Conservation (phyloP, 2,113 vertebrate species). For the Hippocampus guttulatus region DNA sequence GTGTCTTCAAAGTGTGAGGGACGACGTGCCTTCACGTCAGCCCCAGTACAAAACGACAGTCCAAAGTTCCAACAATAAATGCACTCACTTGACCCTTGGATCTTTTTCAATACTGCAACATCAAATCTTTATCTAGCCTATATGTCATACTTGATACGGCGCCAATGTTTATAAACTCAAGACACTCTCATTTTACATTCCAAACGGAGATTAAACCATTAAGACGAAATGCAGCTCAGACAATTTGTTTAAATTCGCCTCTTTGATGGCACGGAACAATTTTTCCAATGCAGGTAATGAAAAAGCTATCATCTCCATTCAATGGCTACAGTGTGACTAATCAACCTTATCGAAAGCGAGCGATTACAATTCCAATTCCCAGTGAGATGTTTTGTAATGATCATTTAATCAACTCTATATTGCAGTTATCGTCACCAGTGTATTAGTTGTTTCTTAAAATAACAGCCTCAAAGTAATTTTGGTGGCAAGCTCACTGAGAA, state of each 20-base stretch:
- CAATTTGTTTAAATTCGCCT: too few relatives aligned
- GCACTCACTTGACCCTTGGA: conserved; percentile 51
- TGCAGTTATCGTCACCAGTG: background rate
- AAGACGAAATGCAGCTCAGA: background rate
- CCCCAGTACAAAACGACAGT: conserved; percentile 36
- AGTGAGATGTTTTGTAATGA: background rate
- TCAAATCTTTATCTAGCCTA: background rate
- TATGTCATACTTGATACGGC: background rate
- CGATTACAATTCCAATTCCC: background rate
- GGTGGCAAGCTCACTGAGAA: background rate
- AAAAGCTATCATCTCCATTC: background rate
- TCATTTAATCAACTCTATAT: background rate
- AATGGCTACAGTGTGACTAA: background rate
- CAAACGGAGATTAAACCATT: background rate
- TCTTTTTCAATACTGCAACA: conserved; percentile 1
- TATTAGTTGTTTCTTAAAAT: background rate
- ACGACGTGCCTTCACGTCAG: background rate
- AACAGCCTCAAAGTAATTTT: background rate
- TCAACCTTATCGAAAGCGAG: background rate
- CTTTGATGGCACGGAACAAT: background rate
- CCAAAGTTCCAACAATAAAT: conserved; percentile 61
- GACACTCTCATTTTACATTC: background rate
- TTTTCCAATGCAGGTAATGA: background rate
- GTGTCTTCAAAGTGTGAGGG: conserved; percentile 1
- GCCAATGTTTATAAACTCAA: background rate